Evolutionary conservation across 2,888 invertebrate genomes (phyloP), one percentile per base, ranked within the genome.

Genomic region (Smittia aterrima): DNA sequence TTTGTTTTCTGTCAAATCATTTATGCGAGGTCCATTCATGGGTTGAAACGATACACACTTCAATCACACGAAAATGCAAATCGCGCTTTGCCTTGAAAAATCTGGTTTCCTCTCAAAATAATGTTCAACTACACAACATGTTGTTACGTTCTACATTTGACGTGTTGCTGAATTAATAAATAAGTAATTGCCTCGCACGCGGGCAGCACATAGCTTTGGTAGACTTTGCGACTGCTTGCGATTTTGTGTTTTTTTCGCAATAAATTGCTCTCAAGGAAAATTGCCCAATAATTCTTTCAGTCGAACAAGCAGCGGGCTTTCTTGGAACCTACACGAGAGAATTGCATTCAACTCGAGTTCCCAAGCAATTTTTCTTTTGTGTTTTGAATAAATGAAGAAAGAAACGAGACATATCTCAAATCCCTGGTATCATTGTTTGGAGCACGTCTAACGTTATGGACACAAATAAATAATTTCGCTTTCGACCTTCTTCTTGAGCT

Each of bases 131-230:
- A 67, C 22, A 68, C 38, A 70, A 70, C 70, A 70, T 54, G 70
- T 54, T 70, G 40, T 62, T n/a, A 53, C 68, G 72, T 72, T 72
- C 72, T 72, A 58, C n/a, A 72, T 53, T 72, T 72, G 72, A 72
- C 72, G 72, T 62, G 40, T 54, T 62, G 38, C 24, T 72, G 72
- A 72, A 72, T 72, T 72, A 27, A 71, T 54, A 54, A 71, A 71
- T 54, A 54, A 53, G 53, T 71, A 72, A 72, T 72, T 72, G 54
- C 72, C 72, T 54, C 72, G 72, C 72, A 27, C 62, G 58, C 38
- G 58, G 58, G 32, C 16, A 18, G 41, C 70, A 70, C 24, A 16
- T 32, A 27, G 40, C 24, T 38, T 6, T 13, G 62, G 58, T 72
- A 72, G 72, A 72, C 72, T 38, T 72, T 72, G 58, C 54, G 72